A percentile compares a stretch with the other conserved stretches of the same genome.
phyloP scores from a whole-genome alignment of 2,113 vertebrate genomes.

The Casuarius casuarius region DNA sequence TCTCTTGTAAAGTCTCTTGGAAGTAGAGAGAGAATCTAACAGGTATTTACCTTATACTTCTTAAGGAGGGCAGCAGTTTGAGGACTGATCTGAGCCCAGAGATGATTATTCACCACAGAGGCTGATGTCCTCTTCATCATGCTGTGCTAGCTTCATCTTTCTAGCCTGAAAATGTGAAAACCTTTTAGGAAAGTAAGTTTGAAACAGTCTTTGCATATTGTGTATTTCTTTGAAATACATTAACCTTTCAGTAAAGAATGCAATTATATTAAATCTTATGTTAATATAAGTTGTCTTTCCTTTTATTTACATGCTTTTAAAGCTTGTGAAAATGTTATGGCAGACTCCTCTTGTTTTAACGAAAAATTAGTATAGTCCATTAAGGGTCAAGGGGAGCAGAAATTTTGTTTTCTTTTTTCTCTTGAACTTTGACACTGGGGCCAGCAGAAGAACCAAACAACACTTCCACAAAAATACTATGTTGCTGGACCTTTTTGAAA shows the following conservation, averaged over 20 bases:
- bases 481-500: rapidly evolving
- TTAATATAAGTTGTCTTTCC: neutral
- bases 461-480: neutral
- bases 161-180: neutral
- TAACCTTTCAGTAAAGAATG: neutral
- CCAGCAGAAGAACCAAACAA: neutral
- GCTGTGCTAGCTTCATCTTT: neutral
- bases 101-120: neutral
- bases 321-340: neutral
- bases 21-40: neutral
- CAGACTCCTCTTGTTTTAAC: neutral
- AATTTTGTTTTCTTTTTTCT: neutral
- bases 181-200: neutral
- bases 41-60: neutral
- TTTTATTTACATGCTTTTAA: neutral
- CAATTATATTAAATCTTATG: neutral
- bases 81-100: neutral
- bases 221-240: neutral
- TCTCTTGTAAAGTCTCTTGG: neutral
- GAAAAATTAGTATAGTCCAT: neutral
- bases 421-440: neutral
- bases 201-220: neutral
- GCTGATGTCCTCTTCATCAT: neutral
- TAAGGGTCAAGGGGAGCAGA: neutral
- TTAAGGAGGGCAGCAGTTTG: neutral